Base-by-base conservation (phyloP, 2,797 vertebrate species). In the Capromys pilorides region DNA sequence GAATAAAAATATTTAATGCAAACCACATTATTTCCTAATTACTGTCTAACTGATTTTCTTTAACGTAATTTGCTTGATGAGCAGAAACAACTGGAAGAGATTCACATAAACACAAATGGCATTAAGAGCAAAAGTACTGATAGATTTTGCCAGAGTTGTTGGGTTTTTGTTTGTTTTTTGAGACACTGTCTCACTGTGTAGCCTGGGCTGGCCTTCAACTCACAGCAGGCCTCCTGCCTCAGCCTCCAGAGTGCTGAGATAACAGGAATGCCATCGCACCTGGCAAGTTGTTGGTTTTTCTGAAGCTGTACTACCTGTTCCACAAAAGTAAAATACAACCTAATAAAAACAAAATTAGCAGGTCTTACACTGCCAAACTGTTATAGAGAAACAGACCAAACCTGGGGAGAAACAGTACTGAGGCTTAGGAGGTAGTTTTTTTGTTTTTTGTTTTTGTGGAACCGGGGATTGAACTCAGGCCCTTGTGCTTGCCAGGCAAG, bases 201-300 rank as follows among this genome's bases (percentile, higher is more conserved):
- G 66, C 33, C 33, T 33, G 2, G 33, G 33, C 33, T 67, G 14
- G 66, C 66, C 33, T 67, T 16, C 10, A 18, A n/a, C 33, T n/a
- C 66, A 19, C 33, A 67, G 66, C 66, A 67, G n/a, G 7, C 66
- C 66, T n/a, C 31, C 33, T n/a, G 33, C 66, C 31, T 67, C 31
- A n/a, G 31, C 31, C 66, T 67, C 66, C 66, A 18, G 33, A 67
- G 66, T 67, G 33, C 66, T 67, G 66, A 14, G 16, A n/a, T 67
- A n/a, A 67, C 18, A n/a, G 33, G 13, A 16, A n/a, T 18, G 16
- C 31, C 31, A 67, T 16, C 13, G 5, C 31, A 18, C 64, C 31
- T 67, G 64, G 64, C 31, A 67, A 67, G 66, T n/a, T n/a, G n/a
- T 41, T 94, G 84, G 39, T 81, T 71, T 94, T 94, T 86, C 79